These are phyloP conservation scores for Sinotaia quadrata DNA, from an alignment of 2,888 invertebrate species.

Conservation along the genomic window DNA sequence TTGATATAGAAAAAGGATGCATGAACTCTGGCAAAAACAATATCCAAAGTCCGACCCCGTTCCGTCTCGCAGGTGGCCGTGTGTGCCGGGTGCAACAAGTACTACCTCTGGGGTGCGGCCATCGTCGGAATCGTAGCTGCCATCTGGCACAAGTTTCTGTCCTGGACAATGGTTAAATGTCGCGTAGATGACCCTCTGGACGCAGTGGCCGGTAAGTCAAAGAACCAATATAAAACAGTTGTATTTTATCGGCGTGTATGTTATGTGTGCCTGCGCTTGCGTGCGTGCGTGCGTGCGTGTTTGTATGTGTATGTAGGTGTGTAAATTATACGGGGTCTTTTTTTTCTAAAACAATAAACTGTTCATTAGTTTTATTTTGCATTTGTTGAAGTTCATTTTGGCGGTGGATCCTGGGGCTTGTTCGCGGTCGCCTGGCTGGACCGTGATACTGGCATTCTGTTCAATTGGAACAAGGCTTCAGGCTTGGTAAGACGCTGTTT, in stretches of 20 bases:
- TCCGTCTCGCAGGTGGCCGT: constrained; percentile 69
- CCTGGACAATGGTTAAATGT: constrained; percentile 55
- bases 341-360: neutral
- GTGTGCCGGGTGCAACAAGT: constrained; percentile 74
- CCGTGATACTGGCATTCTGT: constrained; percentile 51
- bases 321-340: no score
- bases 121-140: constrained; percentile 73
- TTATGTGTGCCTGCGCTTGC: neutral
- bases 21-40: no score
- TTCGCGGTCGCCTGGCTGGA: constrained; percentile 71
- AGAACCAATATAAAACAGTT: no score
- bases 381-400: constrained; percentile 75
- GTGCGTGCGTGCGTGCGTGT: constrained; percentile 7
- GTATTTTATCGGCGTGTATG: neutral
- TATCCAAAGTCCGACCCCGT: no score
- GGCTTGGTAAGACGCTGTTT: constrained; percentile 65
- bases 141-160: constrained; percentile 67
- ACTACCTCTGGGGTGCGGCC: constrained; percentile 72
- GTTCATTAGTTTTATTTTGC: constrained; percentile 12
- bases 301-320: constrained; percentile 5
- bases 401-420: constrained; percentile 75
- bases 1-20: no score
- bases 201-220: constrained; percentile 71
- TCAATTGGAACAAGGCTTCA: constrained; percentile 46
- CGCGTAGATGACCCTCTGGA: constrained; percentile 75